A percentile compares a stretch with the other conserved stretches of the same genome.
phyloP scores from a whole-genome alignment of 2,888 invertebrate genomes.

The Schizotus pectinicornis region DNA sequence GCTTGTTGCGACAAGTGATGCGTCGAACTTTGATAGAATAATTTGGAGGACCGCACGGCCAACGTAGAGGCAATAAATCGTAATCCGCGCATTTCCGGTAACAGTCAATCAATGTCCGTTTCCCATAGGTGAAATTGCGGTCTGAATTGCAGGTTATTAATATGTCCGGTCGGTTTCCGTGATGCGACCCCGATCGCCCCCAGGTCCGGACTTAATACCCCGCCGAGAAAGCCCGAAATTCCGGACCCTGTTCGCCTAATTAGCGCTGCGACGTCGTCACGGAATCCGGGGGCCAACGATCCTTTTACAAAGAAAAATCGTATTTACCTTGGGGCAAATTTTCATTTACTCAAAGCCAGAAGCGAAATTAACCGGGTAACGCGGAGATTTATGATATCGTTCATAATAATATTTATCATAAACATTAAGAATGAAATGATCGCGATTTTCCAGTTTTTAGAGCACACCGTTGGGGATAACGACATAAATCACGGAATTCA shows the following conservation, averaged over 20 bases:
- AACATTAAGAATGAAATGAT: slow-evolving; percentile 21
- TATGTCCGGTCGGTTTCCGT: slow-evolving; percentile 31
- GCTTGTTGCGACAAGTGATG: slow-evolving; percentile 16
- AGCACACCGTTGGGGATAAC: slow-evolving; percentile 19
- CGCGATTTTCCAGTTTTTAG: slow-evolving; percentile 24
- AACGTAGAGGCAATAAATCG: slow-evolving; percentile 21
- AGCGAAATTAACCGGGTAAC: background rate
- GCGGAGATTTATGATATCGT: slow-evolving; percentile 12
- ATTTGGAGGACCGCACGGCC: slow-evolving; percentile 19
- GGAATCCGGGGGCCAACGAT: too few relatives aligned
- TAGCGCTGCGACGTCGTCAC: too few relatives aligned
- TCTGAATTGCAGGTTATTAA: slow-evolving; percentile 40
- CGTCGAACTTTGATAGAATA: slow-evolving; percentile 20
- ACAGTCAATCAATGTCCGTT: slow-evolving; percentile 40
- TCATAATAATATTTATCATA: slow-evolving; percentile 19
- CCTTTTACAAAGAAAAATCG: too few relatives aligned
- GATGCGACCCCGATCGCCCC: slow-evolving; percentile 25
- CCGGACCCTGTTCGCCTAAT: too few relatives aligned
- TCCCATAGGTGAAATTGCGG: slow-evolving; percentile 37
- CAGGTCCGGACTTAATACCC: slow-evolving; percentile 9
- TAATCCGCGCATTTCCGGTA: slow-evolving; percentile 30
- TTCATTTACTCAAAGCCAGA: too few relatives aligned
- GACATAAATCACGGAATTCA: slow-evolving; percentile 38
- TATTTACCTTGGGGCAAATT: too few relatives aligned
- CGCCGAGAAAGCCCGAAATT: background rate